Base-by-base conservation (phyloP, 2,888 invertebrate species). In the Coenonympha glycerion region DNA sequence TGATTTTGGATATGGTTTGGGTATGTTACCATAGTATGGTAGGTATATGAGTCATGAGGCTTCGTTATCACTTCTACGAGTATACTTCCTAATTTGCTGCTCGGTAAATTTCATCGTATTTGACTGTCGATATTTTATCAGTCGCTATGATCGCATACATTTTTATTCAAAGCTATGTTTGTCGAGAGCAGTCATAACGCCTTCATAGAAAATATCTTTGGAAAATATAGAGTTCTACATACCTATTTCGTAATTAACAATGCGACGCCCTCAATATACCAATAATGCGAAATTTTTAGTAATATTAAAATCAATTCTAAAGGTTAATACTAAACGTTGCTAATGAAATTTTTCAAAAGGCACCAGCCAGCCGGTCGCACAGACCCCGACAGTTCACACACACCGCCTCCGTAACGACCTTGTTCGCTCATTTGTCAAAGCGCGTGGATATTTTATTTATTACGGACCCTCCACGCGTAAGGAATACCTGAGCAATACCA, bases 351-450 rank as follows among this genome's bases (percentile, higher is more conserved):
- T 44, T 46, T 52, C 41, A 49, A 41, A 44, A 42, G 41, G 24
- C 22, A 34, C 46, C 40, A 8, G 34, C 11, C 46, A 48, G 52
- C 51, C 52, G 55, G 49, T 56, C 60, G 15, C 11, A 28, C 44
- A 33, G 47, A 39, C 60, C 56, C 60, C 59, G 19, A n/a, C 36
- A 51, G 57, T 57, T 62, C 66, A 68, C 58, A 71, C 62, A 64
- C 49, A 64, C 82, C 79, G 79, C 77, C 68, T 64, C 75, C 69
- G 78, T 79, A 80, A 79, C 80, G 65, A 70, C 65, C 72, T 75
- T 80, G 83, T 80, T 76, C 73, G 65, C 78, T 84, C 85, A 87
- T 87, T 87, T 86, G 86, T 86, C 85, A 84, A 76, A 70, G 69
- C 61, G 69, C 65, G 72, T 77, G 72, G 79, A 79, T 83, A 81